Evolutionary conservation across 2,888 invertebrate species (phyloP).

Genomic region (Tetranychus truncatus): DNA sequence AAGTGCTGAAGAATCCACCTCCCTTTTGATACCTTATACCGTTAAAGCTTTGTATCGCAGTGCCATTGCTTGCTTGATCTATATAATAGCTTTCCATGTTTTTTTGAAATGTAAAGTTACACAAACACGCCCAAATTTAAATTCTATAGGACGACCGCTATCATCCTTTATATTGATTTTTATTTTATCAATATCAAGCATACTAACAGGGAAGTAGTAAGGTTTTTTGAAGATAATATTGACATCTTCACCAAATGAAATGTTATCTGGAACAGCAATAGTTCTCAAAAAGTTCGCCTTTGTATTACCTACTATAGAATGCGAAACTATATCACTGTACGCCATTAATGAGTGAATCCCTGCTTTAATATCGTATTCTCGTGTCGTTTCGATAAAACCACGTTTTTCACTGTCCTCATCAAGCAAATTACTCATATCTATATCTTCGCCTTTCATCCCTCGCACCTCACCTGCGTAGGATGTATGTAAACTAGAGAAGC

Average conservation of each 20-base stretch:
- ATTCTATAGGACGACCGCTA: not conserved
- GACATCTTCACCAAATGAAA: not conserved
- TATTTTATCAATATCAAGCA: not conserved
- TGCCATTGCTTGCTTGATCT: constrained; percentile 14
- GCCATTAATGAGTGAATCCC: constrained; percentile 2
- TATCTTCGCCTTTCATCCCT: no score
- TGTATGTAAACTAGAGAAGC: not conserved
- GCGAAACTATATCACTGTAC: constrained; percentile 9
- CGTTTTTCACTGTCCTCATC: no score
- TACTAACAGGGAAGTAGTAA: not conserved
- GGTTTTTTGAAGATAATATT: not conserved
- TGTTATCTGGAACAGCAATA: constrained; percentile 3
- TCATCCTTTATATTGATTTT: constrained; percentile 13
- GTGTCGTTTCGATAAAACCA: not conserved
- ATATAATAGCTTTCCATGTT: constrained; percentile 8
- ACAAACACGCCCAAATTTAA: not conserved
- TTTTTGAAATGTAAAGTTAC: constrained; percentile 15
- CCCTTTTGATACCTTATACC: constrained; percentile 15
- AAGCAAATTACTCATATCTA: no score
- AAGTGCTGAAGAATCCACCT: constrained; percentile 9
- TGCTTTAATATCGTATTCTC: not conserved
- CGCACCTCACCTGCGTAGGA: not conserved
- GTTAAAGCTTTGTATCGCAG: not conserved
- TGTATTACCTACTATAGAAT: constrained; percentile 5
- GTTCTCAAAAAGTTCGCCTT: not conserved